These are phyloP conservation scores for Dasyornis broadbenti DNA, from an alignment of 2,113 vertebrate genomes.

Conservation along the genomic window DNA sequence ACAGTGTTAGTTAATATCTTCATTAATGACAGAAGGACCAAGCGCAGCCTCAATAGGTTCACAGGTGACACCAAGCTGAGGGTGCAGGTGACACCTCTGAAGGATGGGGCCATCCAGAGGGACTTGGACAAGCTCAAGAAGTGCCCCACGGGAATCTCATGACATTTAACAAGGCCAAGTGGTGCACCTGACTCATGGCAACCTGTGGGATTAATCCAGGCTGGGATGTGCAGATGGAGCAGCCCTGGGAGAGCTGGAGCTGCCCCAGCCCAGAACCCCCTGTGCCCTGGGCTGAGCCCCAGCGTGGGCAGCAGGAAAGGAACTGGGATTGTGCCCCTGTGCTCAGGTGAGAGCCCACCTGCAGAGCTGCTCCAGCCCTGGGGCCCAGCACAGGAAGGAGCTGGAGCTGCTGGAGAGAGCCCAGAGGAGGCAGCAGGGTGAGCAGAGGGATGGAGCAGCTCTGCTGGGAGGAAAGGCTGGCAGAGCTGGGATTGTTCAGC, in stretches of 20 bases:
- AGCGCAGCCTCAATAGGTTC: background rate
- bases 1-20: background rate
- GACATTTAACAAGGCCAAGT: background rate
- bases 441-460: background rate
- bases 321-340: background rate
- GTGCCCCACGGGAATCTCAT: fast-evolving
- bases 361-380: background rate
- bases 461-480: background rate
- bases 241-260: background rate
- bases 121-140: background rate
- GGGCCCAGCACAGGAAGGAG: background rate
- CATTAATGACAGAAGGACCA: background rate
- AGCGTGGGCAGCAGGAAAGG: background rate
- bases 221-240: background rate
- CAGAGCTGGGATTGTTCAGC: background rate
- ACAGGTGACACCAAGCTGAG: background rate
- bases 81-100: background rate
- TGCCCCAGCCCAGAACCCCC: background rate
- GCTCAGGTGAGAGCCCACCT: background rate
- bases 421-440: background rate
- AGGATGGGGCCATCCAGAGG: fast-evolving
- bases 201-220: background rate
- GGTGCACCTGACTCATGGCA: fast-evolving
- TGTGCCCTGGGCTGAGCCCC: background rate
- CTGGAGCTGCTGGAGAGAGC: background rate